phyloP scores from a whole-genome alignment of 1,140 invertebrate genomes.

The Druon quercuslanigerum region DNA sequence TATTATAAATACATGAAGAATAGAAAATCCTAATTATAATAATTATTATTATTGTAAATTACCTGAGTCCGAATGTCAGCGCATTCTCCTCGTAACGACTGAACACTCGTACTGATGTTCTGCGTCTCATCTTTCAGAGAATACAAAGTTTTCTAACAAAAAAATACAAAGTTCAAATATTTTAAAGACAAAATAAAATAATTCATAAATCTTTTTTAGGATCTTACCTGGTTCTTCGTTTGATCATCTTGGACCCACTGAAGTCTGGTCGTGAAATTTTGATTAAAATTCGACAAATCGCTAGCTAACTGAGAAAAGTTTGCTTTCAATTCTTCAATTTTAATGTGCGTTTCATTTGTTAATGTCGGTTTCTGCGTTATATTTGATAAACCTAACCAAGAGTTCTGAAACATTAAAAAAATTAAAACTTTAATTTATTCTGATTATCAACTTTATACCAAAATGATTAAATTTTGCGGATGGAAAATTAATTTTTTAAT shows the following conservation, averaged over 20 bases:
- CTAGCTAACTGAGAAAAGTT: conserved; percentile 64
- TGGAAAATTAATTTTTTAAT: no score
- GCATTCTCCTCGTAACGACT: conserved; percentile 67
- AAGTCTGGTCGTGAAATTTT: conserved; percentile 71
- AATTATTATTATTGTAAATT: conserved; percentile 1
- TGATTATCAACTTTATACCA: no score
- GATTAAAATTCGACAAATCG: conserved; percentile 71
- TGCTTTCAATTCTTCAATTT: conserved; percentile 67
- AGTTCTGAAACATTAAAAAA: conserved; percentile 53
- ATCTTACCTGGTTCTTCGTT: conserved; percentile 72
- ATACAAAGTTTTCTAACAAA: conserved; percentile 66
- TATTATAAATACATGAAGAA: no score
- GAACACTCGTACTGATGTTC: conserved; percentile 68
- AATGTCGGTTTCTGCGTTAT: conserved; percentile 61
- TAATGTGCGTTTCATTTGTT: conserved; percentile 68
- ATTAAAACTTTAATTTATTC: not conserved
- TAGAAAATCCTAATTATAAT: no score
- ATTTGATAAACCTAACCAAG: conserved; percentile 60
- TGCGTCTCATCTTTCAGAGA: conserved; percentile 66
- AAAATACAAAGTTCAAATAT: conserved; percentile 22
- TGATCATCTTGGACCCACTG: conserved; percentile 73
- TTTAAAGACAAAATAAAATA: conserved; percentile 12
- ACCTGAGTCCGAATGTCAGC: conserved; percentile 64
- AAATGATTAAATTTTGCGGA: no score
- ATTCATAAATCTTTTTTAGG: conserved; percentile 29